Conservation (phyloP, 2,113 vertebrate genomes). For the Anarhynchus alexandrinus region DNA sequence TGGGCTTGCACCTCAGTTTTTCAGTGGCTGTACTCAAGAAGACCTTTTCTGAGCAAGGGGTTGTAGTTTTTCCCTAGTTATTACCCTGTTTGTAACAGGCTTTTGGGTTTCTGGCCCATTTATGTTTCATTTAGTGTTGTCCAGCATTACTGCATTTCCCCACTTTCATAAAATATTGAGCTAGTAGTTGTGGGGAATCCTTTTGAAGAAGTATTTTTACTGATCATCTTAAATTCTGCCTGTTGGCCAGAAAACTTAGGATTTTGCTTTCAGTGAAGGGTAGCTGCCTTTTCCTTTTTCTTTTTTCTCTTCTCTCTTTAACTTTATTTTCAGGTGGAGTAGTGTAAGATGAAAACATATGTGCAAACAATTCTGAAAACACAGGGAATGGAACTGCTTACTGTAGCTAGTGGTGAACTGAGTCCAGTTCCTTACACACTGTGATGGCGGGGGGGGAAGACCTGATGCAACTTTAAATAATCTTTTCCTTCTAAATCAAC, state of each 20-base stretch:
- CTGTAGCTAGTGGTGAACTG: neutral
- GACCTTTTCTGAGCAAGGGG: neutral
- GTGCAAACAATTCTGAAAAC: neutral
- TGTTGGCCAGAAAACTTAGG: neutral
- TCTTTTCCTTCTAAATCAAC: neutral
- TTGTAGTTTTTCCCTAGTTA: accelerated
- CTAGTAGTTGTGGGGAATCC: neutral
- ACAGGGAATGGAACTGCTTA: neutral
- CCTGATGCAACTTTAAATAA: neutral
- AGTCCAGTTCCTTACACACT: neutral
- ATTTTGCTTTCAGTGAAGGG: neutral
- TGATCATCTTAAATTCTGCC: neutral
- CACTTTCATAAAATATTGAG: accelerated
- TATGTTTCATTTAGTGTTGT: neutral
- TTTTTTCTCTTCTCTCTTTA: too few species aligned
- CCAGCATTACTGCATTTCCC: neutral
- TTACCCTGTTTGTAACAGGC: neutral
- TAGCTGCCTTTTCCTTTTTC: neutral
- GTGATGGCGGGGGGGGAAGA: accelerated
- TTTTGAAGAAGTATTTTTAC: neutral
- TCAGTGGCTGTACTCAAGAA: neutral
- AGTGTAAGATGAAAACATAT: accelerated
- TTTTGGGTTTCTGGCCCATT: neutral
- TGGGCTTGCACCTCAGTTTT: accelerated
- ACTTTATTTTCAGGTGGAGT: neutral